phyloP scores from a whole-genome alignment of 2,797 vertebrate genomes.

The Phrynocephalus vlangalii region DNA sequence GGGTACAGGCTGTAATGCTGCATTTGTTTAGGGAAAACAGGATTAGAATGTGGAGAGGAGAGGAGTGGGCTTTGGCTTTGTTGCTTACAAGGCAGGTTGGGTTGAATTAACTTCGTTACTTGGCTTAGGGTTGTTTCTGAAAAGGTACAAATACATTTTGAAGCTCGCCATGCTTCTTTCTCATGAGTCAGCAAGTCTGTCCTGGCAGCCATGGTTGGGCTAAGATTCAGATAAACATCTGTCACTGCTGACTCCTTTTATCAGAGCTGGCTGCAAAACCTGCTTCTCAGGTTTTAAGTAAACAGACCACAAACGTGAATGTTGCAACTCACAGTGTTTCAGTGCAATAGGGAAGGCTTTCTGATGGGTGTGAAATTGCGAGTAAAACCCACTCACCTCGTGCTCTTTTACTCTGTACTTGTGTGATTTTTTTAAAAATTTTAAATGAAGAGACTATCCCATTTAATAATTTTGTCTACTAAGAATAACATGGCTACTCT shows the following conservation, averaged over 20 bases:
- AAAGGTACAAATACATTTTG: slow-evolving; percentile 11
- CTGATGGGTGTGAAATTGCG: slow-evolving; percentile 35
- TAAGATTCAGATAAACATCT: slow-evolving; percentile 41
- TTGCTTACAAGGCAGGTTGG: neutral
- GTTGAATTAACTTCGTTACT: neutral
- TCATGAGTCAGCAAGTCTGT: slow-evolving; percentile 52
- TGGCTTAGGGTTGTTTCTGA: slow-evolving; percentile 22
- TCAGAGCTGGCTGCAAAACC: slow-evolving; percentile 35
- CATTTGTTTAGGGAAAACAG: neutral
- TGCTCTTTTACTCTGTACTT: too few species aligned
- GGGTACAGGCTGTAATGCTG: neutral
- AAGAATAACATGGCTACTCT: neutral
- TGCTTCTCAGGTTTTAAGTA: slow-evolving; percentile 46
- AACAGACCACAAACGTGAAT: slow-evolving; percentile 40
- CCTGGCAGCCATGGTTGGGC: slow-evolving; percentile 24
- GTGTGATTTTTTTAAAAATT: neutral
- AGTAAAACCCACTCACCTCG: neutral
- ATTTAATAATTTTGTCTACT: slow-evolving; percentile 25
- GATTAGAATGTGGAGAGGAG: neutral
- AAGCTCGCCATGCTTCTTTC: slow-evolving; percentile 32
- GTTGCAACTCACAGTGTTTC: slow-evolving; percentile 28
- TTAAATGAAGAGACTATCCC: slow-evolving; percentile 4
- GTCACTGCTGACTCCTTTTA: slow-evolving; percentile 32
- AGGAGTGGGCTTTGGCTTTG: neutral
- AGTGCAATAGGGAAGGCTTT: slow-evolving; percentile 13